These are phyloP conservation scores for Drosophila peninsularis DNA, from an alignment of 2,888 invertebrate genomes.

Conservation along the genomic window DNA sequence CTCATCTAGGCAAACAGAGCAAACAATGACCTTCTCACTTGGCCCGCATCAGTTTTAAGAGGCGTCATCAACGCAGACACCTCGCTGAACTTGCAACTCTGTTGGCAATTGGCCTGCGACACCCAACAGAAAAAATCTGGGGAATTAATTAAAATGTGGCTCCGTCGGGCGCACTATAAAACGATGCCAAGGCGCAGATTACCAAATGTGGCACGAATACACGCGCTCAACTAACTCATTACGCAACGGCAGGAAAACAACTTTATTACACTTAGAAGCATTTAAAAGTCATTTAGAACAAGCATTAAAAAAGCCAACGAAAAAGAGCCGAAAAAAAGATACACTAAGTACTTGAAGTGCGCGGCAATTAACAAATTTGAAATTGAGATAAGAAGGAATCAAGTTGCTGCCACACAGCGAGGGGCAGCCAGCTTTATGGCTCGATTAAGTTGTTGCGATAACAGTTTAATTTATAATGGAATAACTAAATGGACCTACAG, in stretches of 20 bases:
- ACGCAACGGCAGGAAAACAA: slow-evolving; percentile 67
- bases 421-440: slow-evolving; percentile 60
- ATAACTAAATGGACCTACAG: slow-evolving; percentile 61
- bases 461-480: slow-evolving; percentile 76
- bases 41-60: no score
- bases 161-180: slow-evolving; percentile 38
- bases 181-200: slow-evolving; percentile 66
- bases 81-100: slow-evolving; percentile 58
- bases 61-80: slow-evolving; percentile 30
- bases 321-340: slow-evolving; percentile 61
- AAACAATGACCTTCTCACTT: slow-evolving; percentile 4
- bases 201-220: slow-evolving; percentile 53
- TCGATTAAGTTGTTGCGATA: slow-evolving; percentile 78
- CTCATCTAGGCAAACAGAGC: no score
- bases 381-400: slow-evolving; percentile 68
- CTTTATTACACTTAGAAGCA: slow-evolving; percentile 73
- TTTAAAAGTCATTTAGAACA: slow-evolving; percentile 77
- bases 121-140: slow-evolving; percentile 8
- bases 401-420: slow-evolving; percentile 49
- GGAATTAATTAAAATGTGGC: slow-evolving; percentile 66
- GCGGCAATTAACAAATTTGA: slow-evolving; percentile 78
- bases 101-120: slow-evolving; percentile 44
- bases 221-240: slow-evolving; percentile 57
- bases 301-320: slow-evolving; percentile 47
- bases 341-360: slow-evolving; percentile 76